Percentiles rank a stretch among this genome's conserved stretches.
Evolutionary conservation across 2,113 vertebrate genomes (phyloP).

Genomic region (Tragelaphus scriptus): DNA sequence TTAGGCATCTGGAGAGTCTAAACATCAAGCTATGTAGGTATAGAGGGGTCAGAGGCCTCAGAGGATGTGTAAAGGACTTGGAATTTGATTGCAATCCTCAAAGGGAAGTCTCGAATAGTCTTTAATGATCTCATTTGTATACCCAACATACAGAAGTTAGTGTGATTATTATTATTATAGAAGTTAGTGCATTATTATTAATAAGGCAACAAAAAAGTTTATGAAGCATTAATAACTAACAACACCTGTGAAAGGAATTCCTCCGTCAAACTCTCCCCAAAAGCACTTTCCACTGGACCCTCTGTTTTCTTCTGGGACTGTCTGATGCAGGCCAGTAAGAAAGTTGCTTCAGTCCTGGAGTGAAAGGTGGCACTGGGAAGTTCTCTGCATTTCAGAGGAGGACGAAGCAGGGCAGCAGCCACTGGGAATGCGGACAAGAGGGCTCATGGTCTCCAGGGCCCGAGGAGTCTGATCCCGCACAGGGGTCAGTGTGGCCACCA

Average conservation of each 20-base stretch:
- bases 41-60: not conserved
- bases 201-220: not conserved
- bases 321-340: not conserved
- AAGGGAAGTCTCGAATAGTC: not conserved
- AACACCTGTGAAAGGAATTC: not conserved
- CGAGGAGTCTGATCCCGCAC: not conserved
- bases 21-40: not conserved
- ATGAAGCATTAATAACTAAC: not conserved
- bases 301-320: not conserved
- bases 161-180: not conserved
- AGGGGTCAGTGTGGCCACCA: not conserved
- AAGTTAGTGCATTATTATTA: not conserved
- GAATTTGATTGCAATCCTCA: not conserved
- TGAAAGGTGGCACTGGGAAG: not conserved
- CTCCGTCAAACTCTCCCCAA: not conserved
- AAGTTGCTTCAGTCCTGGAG: not conserved
- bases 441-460: not conserved
- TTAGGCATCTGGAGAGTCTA: not conserved
- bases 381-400: not conserved
- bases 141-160: not conserved
- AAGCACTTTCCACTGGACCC: not conserved
- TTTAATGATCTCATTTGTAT: not conserved
- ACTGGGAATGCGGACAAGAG: fast-evolving
- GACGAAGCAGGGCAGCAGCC: not conserved
- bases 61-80: not conserved